A percentile compares a stretch with the other conserved stretches of the same genome.
Evolutionary conservation across 2,888 invertebrate genomes (phyloP).

Genomic region (Pristionchus exspectatus): DNA sequence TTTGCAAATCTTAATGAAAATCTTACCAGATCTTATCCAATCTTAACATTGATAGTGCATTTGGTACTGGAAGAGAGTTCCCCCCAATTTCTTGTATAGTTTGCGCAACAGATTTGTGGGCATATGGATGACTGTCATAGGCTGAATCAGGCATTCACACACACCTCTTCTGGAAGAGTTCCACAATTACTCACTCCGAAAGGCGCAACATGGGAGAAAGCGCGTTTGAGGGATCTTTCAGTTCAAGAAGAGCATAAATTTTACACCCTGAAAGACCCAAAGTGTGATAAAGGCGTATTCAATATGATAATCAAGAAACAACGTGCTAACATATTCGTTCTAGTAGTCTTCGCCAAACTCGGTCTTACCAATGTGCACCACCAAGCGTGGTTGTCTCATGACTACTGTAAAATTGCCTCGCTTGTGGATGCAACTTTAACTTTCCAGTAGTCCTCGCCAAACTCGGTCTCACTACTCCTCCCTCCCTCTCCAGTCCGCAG

Average conservation of each 20-base stretch:
- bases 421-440: background rate
- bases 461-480: slow-evolving; percentile 64
- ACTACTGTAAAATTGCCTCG: background rate
- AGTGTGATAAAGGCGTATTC: background rate
- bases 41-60: too few species aligned
- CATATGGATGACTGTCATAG: background rate
- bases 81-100: background rate
- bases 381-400: too few species aligned
- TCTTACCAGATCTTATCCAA: too few species aligned
- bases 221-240: background rate
- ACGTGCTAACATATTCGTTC: background rate
- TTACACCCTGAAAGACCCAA: too few species aligned
- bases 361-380: slow-evolving; percentile 58
- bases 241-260: background rate
- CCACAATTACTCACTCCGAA: background rate
- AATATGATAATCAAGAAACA: too few species aligned
- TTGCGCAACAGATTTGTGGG: background rate
- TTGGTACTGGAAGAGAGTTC: too few species aligned
- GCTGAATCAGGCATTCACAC: slow-evolving; percentile 1
- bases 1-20: background rate
- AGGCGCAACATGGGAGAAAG: background rate
- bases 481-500: slow-evolving; percentile 57
- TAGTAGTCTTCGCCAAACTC: slow-evolving; percentile 60
- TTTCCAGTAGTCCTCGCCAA: slow-evolving; percentile 59
- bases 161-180: slow-evolving; percentile 29